Percentiles rank a stretch among this genome's conserved stretches.
phyloP scores from a whole-genome alignment of 2,797 vertebrate genomes.

The Chelon labrosus region DNA sequence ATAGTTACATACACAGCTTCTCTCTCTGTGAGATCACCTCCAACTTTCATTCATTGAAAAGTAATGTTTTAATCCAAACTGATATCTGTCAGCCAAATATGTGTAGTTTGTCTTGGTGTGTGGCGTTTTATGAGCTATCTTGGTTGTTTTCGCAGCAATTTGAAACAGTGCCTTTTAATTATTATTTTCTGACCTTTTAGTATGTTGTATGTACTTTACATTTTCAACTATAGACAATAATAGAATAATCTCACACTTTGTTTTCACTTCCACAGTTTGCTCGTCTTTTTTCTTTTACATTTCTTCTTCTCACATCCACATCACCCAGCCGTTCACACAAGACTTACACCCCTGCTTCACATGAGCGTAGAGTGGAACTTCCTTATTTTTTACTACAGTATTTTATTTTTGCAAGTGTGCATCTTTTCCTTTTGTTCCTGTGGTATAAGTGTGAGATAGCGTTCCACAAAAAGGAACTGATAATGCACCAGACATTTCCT shows the following conservation, averaged over 20 bases:
- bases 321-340: conserved; percentile 6
- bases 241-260: too few species aligned
- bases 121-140: conserved; percentile 3
- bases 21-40: not conserved
- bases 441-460: not conserved
- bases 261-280: not conserved
- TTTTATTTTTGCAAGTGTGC: not conserved
- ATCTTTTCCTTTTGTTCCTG: not conserved
- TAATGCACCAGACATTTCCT: conserved; percentile 10
- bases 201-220: too few species aligned
- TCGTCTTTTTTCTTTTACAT: not conserved
- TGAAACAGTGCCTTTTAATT: too few species aligned
- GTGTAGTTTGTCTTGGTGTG: not conserved
- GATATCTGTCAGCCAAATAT: not conserved
- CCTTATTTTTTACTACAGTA: not conserved
- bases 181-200: too few species aligned
- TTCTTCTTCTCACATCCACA: not conserved
- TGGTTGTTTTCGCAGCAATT: not conserved
- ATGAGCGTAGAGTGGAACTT: conserved; percentile 6
- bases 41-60: not conserved
- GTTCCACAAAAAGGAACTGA: conserved; percentile 1
- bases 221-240: too few species aligned
- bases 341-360: not conserved
- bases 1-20: not conserved
- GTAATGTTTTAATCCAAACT: not conserved